Conservation (phyloP, 2,888 invertebrate genomes). For the Dynastes grantii region DNA sequence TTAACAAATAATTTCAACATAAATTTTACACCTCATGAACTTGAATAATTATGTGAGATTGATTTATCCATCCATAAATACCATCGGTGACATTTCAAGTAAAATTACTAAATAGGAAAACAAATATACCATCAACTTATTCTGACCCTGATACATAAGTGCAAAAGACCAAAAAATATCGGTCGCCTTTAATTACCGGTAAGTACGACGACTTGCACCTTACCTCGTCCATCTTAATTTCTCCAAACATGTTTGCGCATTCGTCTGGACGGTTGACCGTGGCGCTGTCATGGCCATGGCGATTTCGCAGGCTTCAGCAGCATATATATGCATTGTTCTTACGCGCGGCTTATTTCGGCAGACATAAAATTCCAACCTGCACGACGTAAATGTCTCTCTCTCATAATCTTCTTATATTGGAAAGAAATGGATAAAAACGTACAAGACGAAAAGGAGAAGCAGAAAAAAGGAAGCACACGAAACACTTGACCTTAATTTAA, state of each 20-base stretch:
- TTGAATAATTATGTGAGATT: too few species aligned
- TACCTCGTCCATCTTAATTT: conserved; percentile 55
- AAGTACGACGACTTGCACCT: conserved; percentile 6
- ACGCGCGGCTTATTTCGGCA: conserved; percentile 48
- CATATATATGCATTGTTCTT: conserved; percentile 45
- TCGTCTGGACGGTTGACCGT: conserved; percentile 56
- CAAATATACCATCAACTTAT: neutral
- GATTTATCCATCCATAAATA: too few species aligned
- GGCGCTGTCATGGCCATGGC: conserved; percentile 54
- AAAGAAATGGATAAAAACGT: neutral
- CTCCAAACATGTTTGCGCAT: conserved; percentile 53
- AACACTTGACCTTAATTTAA: conserved; percentile 45
- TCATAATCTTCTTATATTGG: neutral
- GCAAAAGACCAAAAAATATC: conserved; percentile 15
- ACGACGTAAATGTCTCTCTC: neutral
- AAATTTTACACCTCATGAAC: too few species aligned
- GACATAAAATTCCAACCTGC: conserved; percentile 43
- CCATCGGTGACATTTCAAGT: too few species aligned
- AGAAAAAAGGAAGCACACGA: conserved; percentile 8
- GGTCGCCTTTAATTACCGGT: conserved; percentile 30
- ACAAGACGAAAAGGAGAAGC: neutral
- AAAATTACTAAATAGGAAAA: too few species aligned
- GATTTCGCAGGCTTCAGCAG: conserved; percentile 52
- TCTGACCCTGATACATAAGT: conserved; percentile 4
- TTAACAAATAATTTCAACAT: too few species aligned